Base-by-base conservation (phyloP, 1,140 invertebrate species). In the Orchesella cincta region DNA sequence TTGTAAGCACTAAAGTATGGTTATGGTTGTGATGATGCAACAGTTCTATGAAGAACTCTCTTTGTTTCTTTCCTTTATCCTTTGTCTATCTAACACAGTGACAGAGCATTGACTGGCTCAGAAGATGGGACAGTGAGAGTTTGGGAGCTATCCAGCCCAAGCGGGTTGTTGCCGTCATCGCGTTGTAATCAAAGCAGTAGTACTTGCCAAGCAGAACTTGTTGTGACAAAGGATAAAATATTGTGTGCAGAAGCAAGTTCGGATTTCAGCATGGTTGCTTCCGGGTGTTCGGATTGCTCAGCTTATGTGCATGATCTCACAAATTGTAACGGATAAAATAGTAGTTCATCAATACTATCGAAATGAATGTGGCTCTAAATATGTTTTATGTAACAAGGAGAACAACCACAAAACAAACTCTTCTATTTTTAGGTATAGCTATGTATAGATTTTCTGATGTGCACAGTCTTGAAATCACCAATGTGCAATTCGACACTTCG, bases 231-330 rank as follows among this genome's bases (percentile, higher is more conserved):
- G 12, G 62, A 29, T 2, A 67, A 67, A 31, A 67, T 67, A 12
- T 14, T 8, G 23, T 67, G 62, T n/a, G 62, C 62, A 31, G 31
- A 29, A 16, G 28, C 62, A 39, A 74, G 73, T 29, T 33, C 33
- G 2, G 77, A 78, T 75, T 51, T 36, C 23, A 31, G 29, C 2
- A 35, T 78, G 35, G 54, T 54, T 34, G 73, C 34, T 3, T 33
- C 77, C 23, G 77, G 73, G 29, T 74, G 73, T 5, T 46, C 36
- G n/a, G 77, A 78, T 35, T 29, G 29, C 20, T 35, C 36, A 5
- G 77, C 77, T 18, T 64, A 31, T 23, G 62, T 78, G n/a, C 64
- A 78, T 73, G 77, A 78, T 33, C 39, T 78, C 3, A 71, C 62
- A 18, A 74, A 52, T 34, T 73, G 76, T 77, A 36, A 46, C 5